Conservation (phyloP, 2,113 vertebrate genomes). For the Antennarius striatus region DNA sequence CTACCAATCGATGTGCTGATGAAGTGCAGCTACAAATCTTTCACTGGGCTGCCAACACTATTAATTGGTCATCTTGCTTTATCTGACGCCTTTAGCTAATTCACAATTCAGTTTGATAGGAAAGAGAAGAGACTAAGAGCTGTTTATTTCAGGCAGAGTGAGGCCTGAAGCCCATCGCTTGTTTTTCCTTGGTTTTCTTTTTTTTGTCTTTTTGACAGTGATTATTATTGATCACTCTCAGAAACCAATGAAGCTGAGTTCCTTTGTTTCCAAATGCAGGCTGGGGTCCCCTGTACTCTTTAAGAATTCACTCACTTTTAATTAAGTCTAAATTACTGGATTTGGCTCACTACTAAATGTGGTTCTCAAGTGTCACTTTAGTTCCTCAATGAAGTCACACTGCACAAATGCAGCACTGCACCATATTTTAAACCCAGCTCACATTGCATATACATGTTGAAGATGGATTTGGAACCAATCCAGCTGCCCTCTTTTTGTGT, state of each 20-base stretch:
- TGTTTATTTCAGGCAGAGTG: constrained; percentile 33
- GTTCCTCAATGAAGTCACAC: not conserved
- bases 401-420: not conserved
- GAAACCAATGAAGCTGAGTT: constrained; percentile 51
- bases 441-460: not conserved
- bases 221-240: constrained; percentile 73
- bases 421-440: not conserved
- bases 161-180: constrained; percentile 34
- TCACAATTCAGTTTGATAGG: constrained; percentile 50
- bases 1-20: constrained; percentile 47
- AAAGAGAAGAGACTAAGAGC: constrained; percentile 46
- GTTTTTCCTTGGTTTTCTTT: constrained; percentile 2
- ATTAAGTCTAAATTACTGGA: constrained; percentile 42
- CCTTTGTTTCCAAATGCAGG: constrained; percentile 47
- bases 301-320: constrained; percentile 46
- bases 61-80: constrained; percentile 56
- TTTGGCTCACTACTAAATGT: constrained; percentile 23
- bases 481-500: constrained; percentile 14
- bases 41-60: constrained; percentile 43
- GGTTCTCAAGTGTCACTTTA: constrained; percentile 6
- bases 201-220: constrained; percentile 24
- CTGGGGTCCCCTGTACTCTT: constrained; percentile 52
- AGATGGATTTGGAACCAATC: constrained; percentile 11
- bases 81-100: constrained; percentile 48
- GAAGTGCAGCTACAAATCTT: constrained; percentile 35